Evolutionary conservation across 2,888 invertebrate genomes (phyloP), one percentile per base, ranked within the genome.

Genomic region (Drosophila sordidula): DNA sequence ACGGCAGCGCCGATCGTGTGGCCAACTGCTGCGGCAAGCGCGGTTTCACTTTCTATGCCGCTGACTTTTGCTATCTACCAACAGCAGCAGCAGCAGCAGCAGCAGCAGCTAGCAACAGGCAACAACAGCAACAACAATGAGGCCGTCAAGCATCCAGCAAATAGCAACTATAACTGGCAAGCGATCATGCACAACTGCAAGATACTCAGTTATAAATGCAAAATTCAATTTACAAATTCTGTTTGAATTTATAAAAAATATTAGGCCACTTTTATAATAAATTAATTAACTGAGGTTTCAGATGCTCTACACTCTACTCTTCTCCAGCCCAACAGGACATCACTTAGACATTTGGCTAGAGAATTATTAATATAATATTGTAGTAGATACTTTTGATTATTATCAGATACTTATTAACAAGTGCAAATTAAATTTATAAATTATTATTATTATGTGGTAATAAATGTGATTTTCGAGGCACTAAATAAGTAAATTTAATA

Each of bases 41-140:
- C 66, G 83, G 85, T 86, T 86, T 86, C 85, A 86, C 85, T 86
- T 86, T 86, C 85, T 85, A 85, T 81, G 85, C 81, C 71, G 74
- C 81, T 75, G 81, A 87, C 81, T 84, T 72, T 87, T 81, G 84
- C 81, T 83, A 83, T 86, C 86, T 75, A 76, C 68, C 70, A 64
- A 65, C 74, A 75, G 49, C 78, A 61, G 45, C 76, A 50, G 41
- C 72, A 66, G 18, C n/a, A n/a, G n/a, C n/a, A n/a, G 12, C 61
- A 66, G 42, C 75, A 65, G 29, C 56, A 65, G 0, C 61, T 51
- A 29, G 54, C 51, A 70, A 41, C 65, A 56, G 59, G 47, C 45
- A 68, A 65, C 58, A 72, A 6, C 68, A 54, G 38, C 62, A 68
- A 58, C 61, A 50, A 12, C 54, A 59, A 44, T 46, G 61, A 36